Conservation (phyloP, 2,113 vertebrate species). For the Macroglossus sobrinus region DNA sequence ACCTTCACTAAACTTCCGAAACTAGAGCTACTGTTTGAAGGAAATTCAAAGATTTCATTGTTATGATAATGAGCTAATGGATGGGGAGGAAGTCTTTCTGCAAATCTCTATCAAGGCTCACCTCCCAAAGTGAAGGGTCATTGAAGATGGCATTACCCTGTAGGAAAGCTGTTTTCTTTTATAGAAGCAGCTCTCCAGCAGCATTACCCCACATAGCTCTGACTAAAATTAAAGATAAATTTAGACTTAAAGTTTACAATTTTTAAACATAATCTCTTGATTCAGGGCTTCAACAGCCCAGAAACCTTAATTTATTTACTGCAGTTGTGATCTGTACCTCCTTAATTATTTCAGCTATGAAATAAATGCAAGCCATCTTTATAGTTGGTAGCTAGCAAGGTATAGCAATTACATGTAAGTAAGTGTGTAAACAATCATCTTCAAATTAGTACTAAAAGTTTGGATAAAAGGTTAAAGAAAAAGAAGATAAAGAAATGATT, state of each 20-base stretch:
- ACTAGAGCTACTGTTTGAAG: neutral
- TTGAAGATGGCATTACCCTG: neutral
- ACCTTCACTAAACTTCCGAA: slow-evolving; percentile 17
- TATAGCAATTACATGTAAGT: neutral
- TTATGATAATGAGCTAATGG: slow-evolving; percentile 22
- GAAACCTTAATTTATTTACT: slow-evolving; percentile 16
- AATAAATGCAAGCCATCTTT: slow-evolving; percentile 26
- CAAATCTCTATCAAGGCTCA: slow-evolving; percentile 32
- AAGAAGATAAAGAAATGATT: neutral
- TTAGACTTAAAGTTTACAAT: slow-evolving; percentile 32
- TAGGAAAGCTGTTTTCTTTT: neutral
- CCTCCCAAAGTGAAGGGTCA: slow-evolving; percentile 22
- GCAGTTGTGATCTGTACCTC: neutral
- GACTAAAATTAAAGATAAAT: slow-evolving; percentile 41
- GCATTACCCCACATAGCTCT: neutral
- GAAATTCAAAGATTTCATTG: slow-evolving; percentile 37
- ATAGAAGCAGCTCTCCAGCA: neutral
- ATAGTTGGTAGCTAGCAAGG: neutral
- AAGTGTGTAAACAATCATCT: slow-evolving; percentile 1
- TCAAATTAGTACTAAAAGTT: neutral
- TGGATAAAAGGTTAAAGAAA: neutral
- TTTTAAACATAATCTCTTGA: slow-evolving; percentile 51
- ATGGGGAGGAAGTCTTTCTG: slow-evolving; percentile 31
- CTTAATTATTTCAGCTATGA: slow-evolving; percentile 26
- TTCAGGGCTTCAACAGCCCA: neutral